These are phyloP conservation scores for Sparus aurata DNA, from an alignment of 2,797 vertebrate species.

Conservation along the genomic window DNA sequence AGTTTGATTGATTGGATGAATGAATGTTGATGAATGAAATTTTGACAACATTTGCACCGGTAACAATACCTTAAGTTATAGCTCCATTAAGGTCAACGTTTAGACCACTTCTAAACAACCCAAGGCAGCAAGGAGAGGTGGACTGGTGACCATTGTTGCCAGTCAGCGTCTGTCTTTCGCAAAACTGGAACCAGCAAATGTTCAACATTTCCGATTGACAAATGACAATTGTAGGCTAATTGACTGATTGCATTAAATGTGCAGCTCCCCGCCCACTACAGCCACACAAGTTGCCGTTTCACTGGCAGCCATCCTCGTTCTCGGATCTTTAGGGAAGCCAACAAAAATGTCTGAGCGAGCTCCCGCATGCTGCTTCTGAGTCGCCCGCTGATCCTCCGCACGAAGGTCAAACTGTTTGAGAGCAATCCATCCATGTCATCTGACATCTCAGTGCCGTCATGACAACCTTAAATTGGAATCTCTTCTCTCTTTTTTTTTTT, in stretches of 20 bases:
- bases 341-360: conserved; percentile 13
- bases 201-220: background rate
- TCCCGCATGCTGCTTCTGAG: conserved; percentile 21
- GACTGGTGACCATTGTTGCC: background rate
- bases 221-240: background rate
- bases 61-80: background rate
- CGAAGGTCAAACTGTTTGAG: conserved; percentile 36
- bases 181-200: background rate
- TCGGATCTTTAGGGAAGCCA: conserved; percentile 5
- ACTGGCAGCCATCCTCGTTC: background rate
- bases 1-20: conserved; percentile 28
- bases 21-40: background rate
- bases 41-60: background rate
- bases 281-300: background rate
- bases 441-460: conserved; percentile 17
- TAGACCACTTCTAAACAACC: background rate
- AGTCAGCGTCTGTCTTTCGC: background rate
- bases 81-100: background rate
- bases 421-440: conserved; percentile 21
- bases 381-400: conserved; percentile 24
- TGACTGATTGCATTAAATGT: background rate
- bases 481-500: background rate
- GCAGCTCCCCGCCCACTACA: background rate
- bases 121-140: background rate
- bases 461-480: background rate